Evolutionary conservation across 53 echinoderm and acorn worm species (phyloP).

Genomic region (Paelopatides confundens): DNA sequence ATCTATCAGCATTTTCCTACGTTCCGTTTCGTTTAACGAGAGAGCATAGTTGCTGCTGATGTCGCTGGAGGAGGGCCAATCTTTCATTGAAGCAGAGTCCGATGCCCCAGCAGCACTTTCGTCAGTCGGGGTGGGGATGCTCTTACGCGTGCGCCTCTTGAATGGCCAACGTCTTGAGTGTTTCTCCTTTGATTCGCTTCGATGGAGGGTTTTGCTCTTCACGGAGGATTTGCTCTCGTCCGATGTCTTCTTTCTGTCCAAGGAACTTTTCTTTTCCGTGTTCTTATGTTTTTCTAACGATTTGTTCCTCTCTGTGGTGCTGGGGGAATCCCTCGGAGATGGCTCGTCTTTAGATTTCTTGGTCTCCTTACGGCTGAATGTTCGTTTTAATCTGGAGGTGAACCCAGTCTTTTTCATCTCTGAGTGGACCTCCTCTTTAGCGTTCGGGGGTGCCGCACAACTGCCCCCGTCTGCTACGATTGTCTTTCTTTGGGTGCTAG

Average conservation of each 20-base stretch:
- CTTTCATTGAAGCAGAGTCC: conserved; percentile 81
- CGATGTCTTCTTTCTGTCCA: conserved; percentile 21
- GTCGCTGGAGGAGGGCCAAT: conserved; percentile 69
- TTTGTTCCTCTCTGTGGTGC: neutral
- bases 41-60: conserved; percentile 63
- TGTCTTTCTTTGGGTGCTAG: conserved; percentile 80
- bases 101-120: conserved; percentile 89
- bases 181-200: conserved; percentile 71
- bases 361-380: conserved; percentile 72
- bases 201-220: conserved; percentile 40
- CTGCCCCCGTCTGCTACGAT: conserved; percentile 57
- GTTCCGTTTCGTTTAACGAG: conserved; percentile 80
- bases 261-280: conserved; percentile 23
- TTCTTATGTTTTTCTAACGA: conserved; percentile 4
- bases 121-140: conserved; percentile 86
- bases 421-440: conserved; percentile 69
- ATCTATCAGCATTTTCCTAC: conserved; percentile 76
- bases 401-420: conserved; percentile 95
- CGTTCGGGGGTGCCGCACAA: conserved; percentile 50
- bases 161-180: conserved; percentile 82
- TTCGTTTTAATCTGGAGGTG: conserved; percentile 78
- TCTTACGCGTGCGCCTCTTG: conserved; percentile 80
- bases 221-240: neutral
- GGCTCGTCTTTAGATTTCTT: conserved; percentile 3
- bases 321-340: neutral